Evolutionary conservation across 2,797 vertebrate species (phyloP).

Genomic region (Platalea minor): DNA sequence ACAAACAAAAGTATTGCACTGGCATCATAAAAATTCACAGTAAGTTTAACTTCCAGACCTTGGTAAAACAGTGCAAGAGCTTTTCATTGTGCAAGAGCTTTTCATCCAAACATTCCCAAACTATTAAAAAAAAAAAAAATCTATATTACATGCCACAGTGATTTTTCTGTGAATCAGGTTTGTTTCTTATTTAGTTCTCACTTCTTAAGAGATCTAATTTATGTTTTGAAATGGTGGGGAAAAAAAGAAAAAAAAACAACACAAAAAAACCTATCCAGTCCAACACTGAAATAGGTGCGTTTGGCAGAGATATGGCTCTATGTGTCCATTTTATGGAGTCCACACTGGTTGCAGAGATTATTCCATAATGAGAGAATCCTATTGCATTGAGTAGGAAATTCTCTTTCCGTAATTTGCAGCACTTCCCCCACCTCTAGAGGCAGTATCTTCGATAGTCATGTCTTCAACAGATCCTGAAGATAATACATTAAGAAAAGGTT

Average conservation of each 20-base stretch:
- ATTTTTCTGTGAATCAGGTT: background rate
- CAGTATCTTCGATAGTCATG: background rate
- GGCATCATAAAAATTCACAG: slow-evolving; percentile 57
- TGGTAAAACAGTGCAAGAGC: slow-evolving; percentile 47
- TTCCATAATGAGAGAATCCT: background rate
- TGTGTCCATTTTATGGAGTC: background rate
- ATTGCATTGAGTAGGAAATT: background rate
- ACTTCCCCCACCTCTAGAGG: background rate
- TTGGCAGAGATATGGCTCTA: slow-evolving; percentile 11
- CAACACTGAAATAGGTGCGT: background rate
- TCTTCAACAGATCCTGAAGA: slow-evolving; percentile 50
- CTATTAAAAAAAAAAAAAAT: background rate
- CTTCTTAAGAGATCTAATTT: background rate
- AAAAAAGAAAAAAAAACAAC: background rate
- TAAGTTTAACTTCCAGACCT: slow-evolving; percentile 2
- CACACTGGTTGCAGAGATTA: background rate
- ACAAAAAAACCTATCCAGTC: background rate
- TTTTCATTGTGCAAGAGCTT: slow-evolving; percentile 38
- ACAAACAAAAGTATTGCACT: slow-evolving; percentile 58
- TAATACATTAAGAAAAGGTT: slow-evolving; percentile 18
- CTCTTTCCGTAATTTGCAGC: background rate
- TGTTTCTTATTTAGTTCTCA: background rate
- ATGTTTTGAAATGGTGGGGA: background rate
- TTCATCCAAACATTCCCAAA: background rate
- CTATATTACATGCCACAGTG: background rate